Evolutionary conservation across 2,888 invertebrate genomes (phyloP), one percentile per base, ranked within the genome.

Genomic region (Drosophila picticornis): DNA sequence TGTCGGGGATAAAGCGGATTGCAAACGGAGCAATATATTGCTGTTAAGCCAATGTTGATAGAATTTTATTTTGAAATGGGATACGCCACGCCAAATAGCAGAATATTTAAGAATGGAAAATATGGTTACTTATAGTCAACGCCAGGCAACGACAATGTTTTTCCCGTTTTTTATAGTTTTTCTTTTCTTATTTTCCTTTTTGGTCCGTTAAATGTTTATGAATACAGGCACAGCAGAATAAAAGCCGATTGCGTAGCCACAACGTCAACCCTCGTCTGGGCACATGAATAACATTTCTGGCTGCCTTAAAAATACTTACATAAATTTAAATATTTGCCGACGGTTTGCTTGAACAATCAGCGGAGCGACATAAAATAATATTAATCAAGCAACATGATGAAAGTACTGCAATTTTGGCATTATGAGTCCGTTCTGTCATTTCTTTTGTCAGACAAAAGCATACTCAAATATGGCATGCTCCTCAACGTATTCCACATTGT

Each of bases 191-290:
- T 40, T n/a, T n/a, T 66, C 65, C 7, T 9, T 72, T 66, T 70
- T 58, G 56, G 38, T 19, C 43, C 29, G 29, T 36, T 55, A 36
- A 36, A 55, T 55, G 25, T 55, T 36, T 36, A 19, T 7, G 38
- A 55, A 25, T 31, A 53, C 11, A 29, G 46, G 68, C 64, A 56
- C 25, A 62, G 67, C 56, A 63, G 69, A 75, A 67, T 36, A 38
- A 70, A 71, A 66, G 59, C 51, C 64, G 64, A 79, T 69, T 77
- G 75, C 75, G 77, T 80, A 58, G 75, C 80, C 70, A 65, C 73
- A 80, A 68, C 31, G 63, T 59, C 69, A 76, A 84, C 88, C 88
- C 84, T 84, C 79, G 84, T 84, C 84, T 88, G 73, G 76, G 81
- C 71, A 53, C 64, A 70, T 73, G 73, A 77, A 86, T 80, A 77